Percentiles rank a stretch among this genome's conserved stretches.
These are phyloP conservation scores for Mythimna lalbum DNA, from an alignment of 2,888 invertebrate species.

Conservation along the genomic window DNA sequence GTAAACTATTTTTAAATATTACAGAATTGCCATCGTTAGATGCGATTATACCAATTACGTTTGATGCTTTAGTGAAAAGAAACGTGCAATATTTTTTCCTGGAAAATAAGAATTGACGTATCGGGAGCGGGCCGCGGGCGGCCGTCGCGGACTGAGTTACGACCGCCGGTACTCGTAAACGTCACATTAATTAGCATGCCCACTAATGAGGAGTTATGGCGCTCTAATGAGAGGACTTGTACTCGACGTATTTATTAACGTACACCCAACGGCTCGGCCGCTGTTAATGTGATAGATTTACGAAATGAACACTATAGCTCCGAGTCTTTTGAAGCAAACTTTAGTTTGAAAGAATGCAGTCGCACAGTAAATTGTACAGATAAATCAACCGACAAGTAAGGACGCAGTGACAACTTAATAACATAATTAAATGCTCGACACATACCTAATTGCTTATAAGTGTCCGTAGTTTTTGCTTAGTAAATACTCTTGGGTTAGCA, in stretches of 20 bases:
- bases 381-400: conserved; percentile 45
- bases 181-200: conserved; percentile 90
- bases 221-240: conserved; percentile 88
- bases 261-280: conserved; percentile 50
- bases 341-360: conserved; percentile 29
- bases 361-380: conserved; percentile 31
- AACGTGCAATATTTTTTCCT: conserved; percentile 53
- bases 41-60: conserved; percentile 65
- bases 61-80: conserved; percentile 54
- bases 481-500: conserved; percentile 30
- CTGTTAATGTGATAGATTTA: conserved; percentile 72
- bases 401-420: conserved; percentile 55
- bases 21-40: conserved; percentile 25
- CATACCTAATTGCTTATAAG: conserved; percentile 44
- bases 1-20: conserved; percentile 33
- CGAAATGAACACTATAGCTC: conserved; percentile 44
- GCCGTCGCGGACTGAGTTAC: conserved; percentile 69
- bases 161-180: conserved; percentile 84
- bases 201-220: conserved; percentile 90
- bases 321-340: conserved; percentile 24
- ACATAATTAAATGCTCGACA: conserved; percentile 50
- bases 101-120: conserved; percentile 64
- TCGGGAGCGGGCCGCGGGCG: conserved; percentile 54
- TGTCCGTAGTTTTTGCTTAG: conserved; percentile 31
- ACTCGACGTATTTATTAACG: conserved; percentile 78